Evolutionary conservation across 2,888 invertebrate species (phyloP).

Genomic region (Lasioglossum vierecki): DNA sequence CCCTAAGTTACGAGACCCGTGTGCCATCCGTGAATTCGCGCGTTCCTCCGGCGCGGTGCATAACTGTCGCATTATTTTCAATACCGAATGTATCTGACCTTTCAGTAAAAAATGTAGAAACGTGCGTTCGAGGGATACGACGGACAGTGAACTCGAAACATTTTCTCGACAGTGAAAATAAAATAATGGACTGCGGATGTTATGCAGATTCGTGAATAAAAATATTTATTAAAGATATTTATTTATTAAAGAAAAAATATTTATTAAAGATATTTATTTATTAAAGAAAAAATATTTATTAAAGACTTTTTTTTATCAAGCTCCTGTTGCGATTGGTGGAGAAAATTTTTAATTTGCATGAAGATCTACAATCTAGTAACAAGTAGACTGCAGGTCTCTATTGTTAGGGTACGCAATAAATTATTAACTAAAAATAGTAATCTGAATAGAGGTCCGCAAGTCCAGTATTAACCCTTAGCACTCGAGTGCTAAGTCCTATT

Average conservation of each 20-base stretch:
- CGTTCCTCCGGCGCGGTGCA: not conserved
- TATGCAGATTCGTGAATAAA: not conserved
- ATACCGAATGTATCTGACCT: not conserved
- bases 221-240: too few relatives aligned
- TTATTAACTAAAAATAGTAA: not conserved
- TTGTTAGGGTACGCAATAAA: not conserved
- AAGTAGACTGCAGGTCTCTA: not conserved
- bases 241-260: too few relatives aligned
- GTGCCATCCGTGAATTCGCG: not conserved
- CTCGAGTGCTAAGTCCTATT: too few relatives aligned
- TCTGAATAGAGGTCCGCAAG: not conserved
- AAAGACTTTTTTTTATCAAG: not conserved
- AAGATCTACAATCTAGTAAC: not conserved
- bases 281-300: too few relatives aligned
- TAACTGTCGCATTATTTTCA: not conserved
- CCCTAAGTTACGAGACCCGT: not conserved
- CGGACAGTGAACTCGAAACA: too few relatives aligned
- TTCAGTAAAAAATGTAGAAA: not conserved
- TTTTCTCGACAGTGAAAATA: not conserved
- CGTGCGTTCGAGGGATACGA: not conserved
- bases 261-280: too few relatives aligned
- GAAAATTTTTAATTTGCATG: not conserved
- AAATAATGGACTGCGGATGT: not conserved
- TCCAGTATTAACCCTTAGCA: not conserved
- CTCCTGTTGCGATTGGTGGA: not conserved